Conservation (phyloP, 2,888 invertebrate species). For the Smittia aterrima region DNA sequence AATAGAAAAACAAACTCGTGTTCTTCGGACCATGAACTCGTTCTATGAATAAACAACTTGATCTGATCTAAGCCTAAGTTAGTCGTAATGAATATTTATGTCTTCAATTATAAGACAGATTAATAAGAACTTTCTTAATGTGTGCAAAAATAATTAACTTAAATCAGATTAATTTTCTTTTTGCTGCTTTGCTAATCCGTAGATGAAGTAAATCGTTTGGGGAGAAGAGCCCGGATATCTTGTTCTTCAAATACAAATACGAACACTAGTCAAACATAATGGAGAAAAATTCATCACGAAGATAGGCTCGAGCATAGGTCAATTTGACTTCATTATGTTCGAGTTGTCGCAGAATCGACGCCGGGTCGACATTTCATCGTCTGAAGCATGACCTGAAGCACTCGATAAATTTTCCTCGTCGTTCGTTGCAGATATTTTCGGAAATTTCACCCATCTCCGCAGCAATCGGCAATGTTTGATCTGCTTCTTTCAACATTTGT, state of each 20-base stretch:
- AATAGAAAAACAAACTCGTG: background rate
- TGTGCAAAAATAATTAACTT: constrained; percentile 32
- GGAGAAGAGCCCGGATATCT: background rate
- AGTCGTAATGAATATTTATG: constrained; percentile 35
- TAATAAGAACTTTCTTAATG: constrained; percentile 16
- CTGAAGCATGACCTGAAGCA: no score
- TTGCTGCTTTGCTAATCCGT: constrained; percentile 13
- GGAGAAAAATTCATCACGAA: constrained; percentile 15
- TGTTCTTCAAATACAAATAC: background rate
- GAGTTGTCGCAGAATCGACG: background rate
- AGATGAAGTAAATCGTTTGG: background rate
- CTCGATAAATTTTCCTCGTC: no score
- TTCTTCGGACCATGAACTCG: background rate
- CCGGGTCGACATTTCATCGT: no score
- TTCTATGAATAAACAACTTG: background rate
- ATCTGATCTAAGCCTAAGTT: constrained; percentile 16
- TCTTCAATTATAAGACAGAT: constrained; percentile 22
- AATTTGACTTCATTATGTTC: constrained; percentile 14
- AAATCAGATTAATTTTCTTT: constrained; percentile 31
- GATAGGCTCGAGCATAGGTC: background rate
- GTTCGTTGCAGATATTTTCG: no score
- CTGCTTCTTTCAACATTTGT: background rate
- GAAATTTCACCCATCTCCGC: no score
- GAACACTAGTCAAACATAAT: background rate
- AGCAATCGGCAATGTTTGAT: background rate